These are phyloP conservation scores for Exephanes ischioxanthus DNA, from an alignment of 2,888 invertebrate genomes.

Conservation along the genomic window DNA sequence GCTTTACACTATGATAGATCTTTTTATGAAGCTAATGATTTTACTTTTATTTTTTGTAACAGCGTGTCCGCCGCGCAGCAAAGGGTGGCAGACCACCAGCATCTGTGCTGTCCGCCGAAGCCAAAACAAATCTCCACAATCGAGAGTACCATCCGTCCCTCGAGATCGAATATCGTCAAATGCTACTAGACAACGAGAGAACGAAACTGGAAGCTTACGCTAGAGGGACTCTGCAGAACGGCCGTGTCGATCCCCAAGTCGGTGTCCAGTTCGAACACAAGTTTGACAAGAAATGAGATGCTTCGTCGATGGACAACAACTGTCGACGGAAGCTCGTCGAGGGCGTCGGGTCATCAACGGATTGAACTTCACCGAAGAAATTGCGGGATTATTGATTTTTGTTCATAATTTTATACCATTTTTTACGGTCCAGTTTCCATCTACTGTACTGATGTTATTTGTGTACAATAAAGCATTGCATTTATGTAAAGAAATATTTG, in stretches of 20 bases:
- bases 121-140: conserved; percentile 3
- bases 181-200: not conserved
- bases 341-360: not conserved
- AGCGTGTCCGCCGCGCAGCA: not conserved
- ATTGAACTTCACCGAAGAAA: not conserved
- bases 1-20: too few relatives aligned
- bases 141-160: not conserved
- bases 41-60: not conserved
- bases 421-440: not conserved
- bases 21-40: not conserved
- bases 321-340: not conserved
- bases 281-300: not conserved
- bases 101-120: not conserved
- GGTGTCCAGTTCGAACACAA: not conserved
- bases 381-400: not conserved
- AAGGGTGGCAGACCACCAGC: not conserved
- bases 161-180: not conserved
- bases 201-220: not conserved
- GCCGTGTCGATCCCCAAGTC: not conserved
- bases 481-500: too few relatives aligned
- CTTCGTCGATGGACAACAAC: not conserved
- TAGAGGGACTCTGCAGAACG: not conserved
- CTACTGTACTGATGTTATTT: not conserved
- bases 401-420: not conserved
- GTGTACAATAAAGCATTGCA: not conserved